A percentile compares a stretch with the other conserved stretches of the same genome.
These are phyloP conservation scores for Philonicus albiceps DNA, from an alignment of 2,888 invertebrate genomes.

Conservation along the genomic window DNA sequence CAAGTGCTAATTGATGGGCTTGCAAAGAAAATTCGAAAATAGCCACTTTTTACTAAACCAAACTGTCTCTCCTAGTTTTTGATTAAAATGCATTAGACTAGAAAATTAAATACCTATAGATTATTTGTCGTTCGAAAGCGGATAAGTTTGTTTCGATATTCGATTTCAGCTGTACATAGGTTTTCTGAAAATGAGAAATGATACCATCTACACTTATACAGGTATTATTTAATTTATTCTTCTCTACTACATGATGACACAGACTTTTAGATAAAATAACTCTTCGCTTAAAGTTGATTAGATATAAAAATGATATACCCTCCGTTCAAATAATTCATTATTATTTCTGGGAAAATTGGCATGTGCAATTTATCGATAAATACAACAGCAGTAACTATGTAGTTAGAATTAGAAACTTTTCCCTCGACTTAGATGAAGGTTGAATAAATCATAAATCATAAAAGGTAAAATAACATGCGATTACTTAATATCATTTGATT, in stretches of 20 bases:
- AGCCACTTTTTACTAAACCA: neutral
- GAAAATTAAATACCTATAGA: no score
- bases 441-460: neutral
- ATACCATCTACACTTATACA: no score
- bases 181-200: no score
- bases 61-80: no score
- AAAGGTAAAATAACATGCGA: no score
- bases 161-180: no score
- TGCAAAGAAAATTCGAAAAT: neutral
- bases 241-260: neutral
- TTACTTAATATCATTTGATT: neutral
- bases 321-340: neutral
- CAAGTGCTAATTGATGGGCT: neutral
- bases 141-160: no score
- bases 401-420: neutral
- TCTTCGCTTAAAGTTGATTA: neutral
- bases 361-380: neutral
- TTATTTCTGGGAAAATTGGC: neutral
- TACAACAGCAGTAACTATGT: neutral
- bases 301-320: neutral
- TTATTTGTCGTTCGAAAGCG: no score
- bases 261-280: neutral
- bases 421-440: neutral
- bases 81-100: no score
- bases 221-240: neutral